phyloP scores from a whole-genome alignment of 2,888 invertebrate genomes.

The Chloroclysta siterata region DNA sequence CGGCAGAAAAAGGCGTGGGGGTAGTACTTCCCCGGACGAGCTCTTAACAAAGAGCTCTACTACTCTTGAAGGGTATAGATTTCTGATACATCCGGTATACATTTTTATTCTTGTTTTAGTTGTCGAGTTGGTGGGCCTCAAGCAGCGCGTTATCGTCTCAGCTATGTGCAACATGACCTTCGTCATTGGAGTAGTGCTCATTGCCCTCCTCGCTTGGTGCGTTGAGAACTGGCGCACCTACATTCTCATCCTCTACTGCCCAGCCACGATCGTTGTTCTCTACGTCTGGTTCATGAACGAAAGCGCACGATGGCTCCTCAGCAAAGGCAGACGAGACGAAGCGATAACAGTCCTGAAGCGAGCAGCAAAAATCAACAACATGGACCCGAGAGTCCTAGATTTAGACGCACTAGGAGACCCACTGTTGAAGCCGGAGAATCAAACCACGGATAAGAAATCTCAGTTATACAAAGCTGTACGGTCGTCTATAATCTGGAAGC shows the following conservation, averaged over 20 bases:
- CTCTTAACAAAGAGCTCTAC: no score
- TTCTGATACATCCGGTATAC: background rate
- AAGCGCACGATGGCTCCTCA: conserved; percentile 91
- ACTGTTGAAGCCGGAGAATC: conserved; percentile 62
- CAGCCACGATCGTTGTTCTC: conserved; percentile 87
- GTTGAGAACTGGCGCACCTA: conserved; percentile 90
- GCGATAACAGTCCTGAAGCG: conserved; percentile 86
- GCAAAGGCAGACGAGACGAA: conserved; percentile 87
- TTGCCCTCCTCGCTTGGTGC: conserved; percentile 89
- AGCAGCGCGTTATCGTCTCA: conserved; percentile 89
- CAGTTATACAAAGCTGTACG: conserved; percentile 80
- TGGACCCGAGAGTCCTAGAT: conserved; percentile 77
- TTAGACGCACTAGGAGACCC: conserved; percentile 76
- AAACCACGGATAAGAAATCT: conserved; percentile 67
- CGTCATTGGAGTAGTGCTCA: conserved; percentile 89
- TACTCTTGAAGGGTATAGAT: no score
- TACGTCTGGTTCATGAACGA: conserved; percentile 91
- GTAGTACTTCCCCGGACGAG: no score
- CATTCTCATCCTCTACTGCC: conserved; percentile 88
- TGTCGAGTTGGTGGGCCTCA: conserved; percentile 91
- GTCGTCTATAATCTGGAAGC: conserved; percentile 83
- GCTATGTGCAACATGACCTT: conserved; percentile 90
- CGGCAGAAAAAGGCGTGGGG: no score
- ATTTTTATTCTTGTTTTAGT: conserved; percentile 75
- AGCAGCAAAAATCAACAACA: conserved; percentile 87